Evolutionary conservation across 2,888 invertebrate genomes (phyloP).

Genomic region (Brassicogethes aeneus): DNA sequence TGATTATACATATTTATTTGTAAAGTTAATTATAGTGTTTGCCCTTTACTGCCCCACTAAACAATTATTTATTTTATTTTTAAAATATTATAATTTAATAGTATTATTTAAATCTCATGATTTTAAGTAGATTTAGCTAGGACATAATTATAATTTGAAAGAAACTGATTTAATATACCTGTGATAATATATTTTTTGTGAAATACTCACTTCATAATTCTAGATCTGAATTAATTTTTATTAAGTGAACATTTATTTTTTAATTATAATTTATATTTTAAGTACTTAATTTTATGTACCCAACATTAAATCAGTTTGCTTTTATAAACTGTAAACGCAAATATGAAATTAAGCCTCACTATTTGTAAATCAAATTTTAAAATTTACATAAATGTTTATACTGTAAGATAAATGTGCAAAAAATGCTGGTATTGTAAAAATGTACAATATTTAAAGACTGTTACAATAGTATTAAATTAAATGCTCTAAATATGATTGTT

Average conservation of each 20-base stretch:
- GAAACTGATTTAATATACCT: constrained; percentile 6
- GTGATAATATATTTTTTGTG: constrained; percentile 10
- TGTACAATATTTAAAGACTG: constrained; percentile 31
- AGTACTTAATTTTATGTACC: no score
- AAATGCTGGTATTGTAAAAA: constrained; percentile 9
- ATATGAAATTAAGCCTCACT: constrained; percentile 9
- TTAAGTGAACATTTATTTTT: no score
- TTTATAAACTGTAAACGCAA: constrained; percentile 6
- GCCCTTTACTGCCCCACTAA: not conserved
- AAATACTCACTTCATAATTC: constrained; percentile 4
- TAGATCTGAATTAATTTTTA: no score
- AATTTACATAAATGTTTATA: no score
- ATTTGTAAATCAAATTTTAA: no score
- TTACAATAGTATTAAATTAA: constrained; percentile 20
- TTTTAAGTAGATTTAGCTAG: constrained; percentile 4
- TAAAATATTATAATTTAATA: not conserved
- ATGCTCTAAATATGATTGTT: constrained; percentile 1
- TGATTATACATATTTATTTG: constrained; percentile 3
- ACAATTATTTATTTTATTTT: no score
- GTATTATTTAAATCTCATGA: constrained; percentile 1
- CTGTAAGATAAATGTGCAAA: not conserved
- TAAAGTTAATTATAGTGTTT: not conserved
- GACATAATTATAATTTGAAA: not conserved
- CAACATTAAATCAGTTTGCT: not conserved
- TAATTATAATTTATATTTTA: no score